A percentile compares a stretch with the other conserved stretches of the same genome.
Evolutionary conservation across 2,888 invertebrate species (phyloP).

Genomic region (Carpatolechia fugitivella): DNA sequence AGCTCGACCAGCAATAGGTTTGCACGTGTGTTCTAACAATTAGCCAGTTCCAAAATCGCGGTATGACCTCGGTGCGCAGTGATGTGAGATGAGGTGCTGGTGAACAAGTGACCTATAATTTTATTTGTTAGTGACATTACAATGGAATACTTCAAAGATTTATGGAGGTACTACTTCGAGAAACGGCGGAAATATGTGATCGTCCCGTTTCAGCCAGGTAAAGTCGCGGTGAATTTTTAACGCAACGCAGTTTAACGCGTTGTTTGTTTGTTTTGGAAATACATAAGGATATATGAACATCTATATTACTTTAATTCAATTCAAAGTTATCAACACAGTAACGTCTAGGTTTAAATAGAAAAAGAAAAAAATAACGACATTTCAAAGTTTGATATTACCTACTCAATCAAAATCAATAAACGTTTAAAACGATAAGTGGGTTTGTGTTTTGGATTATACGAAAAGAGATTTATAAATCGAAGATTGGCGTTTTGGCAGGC

Average conservation of each 20-base stretch:
- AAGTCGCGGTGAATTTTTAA: neutral
- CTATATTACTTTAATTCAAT: too few species aligned
- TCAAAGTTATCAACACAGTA: too few species aligned
- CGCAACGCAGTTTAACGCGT: too few species aligned
- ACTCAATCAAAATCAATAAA: neutral
- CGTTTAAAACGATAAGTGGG: slow-evolving; percentile 2
- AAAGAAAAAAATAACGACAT: neutral
- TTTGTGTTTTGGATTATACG: neutral
- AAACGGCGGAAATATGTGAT: slow-evolving; percentile 56
- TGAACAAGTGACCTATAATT: slow-evolving; percentile 25
- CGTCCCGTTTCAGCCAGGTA: slow-evolving; percentile 71
- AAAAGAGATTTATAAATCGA: slow-evolving; percentile 8
- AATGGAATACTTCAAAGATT: slow-evolving; percentile 63
- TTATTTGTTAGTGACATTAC: slow-evolving; percentile 18
- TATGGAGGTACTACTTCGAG: slow-evolving; percentile 63
- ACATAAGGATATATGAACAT: too few species aligned
- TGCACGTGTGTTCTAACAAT: slow-evolving; percentile 58
- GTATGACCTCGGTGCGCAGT: neutral
- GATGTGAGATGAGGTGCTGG: neutral
- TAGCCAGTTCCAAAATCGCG: slow-evolving; percentile 43
- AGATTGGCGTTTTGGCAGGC: slow-evolving; percentile 39
- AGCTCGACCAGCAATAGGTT: slow-evolving; percentile 51
- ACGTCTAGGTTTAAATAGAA: neutral
- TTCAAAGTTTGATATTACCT: neutral
- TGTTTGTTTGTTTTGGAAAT: too few species aligned